Evolutionary conservation across 2,888 invertebrate species (phyloP), one percentile per base, ranked within the genome.

Genomic region (Mythimna pallens): DNA sequence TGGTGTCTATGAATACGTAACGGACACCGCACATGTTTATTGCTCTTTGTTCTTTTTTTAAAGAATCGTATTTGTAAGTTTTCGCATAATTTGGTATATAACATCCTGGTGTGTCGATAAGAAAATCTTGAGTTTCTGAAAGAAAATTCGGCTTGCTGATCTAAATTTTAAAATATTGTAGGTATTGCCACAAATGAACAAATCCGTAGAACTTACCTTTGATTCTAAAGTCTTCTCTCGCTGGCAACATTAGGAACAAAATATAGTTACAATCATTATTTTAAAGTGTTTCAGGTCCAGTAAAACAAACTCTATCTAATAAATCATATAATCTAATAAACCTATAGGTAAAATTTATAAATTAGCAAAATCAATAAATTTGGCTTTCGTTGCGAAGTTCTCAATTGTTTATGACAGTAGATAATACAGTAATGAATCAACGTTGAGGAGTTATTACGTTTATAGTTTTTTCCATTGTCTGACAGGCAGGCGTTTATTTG

Each of bases 41-140:
- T 14, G 17, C 20, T 30, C 54, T 69, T 82, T 8, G 40, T 22
- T 82, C 57, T 10, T 70, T 65, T 0, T 78, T 52, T 78, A 81
- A 64, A 76, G 88, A 87, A 50, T 77, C 83, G 70, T 89, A 89
- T 68, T 82, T 70, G 34, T 90, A 73, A 22, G 83, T 88, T 77
- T 89, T 91, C 36, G 79, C 81, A 76, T 91, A 93, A 75, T 93
- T 91, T 50, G 93, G 94, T 81, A 94, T 93, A 30, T 75, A 78
- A 74, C 94, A 94, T 40, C 93, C 93, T 43, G 89, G 86, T 25
- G 94, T 94, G 62, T 92, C 87, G 58, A 94, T 87, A 54, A 94
- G 80, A 54, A 81, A 92, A 14, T 70, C 68, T 30, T 77, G 34
- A 25, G 61, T 61, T 40, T 78, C 82, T 82, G 80, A 55, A 82